Percentiles rank a stretch among this genome's conserved stretches.
phyloP scores from a whole-genome alignment of 2,888 invertebrate genomes.

The Hipparchia semele region DNA sequence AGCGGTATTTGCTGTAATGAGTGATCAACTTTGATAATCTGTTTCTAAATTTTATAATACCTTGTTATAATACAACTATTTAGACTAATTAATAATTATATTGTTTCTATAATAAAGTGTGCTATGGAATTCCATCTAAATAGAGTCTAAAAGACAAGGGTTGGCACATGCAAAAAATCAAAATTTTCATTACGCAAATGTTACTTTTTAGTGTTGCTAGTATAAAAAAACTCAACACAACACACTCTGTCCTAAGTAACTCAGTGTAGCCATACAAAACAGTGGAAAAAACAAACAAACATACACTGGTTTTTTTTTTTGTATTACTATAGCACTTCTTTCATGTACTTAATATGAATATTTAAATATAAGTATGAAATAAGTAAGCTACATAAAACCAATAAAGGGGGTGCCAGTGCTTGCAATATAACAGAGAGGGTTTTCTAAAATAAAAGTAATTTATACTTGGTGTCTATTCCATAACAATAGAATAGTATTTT shows the following conservation, averaged over 20 bases:
- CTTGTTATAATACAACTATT: conserved; percentile 20
- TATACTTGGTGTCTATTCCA: not conserved
- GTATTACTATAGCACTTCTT: not conserved
- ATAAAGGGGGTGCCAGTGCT: not conserved
- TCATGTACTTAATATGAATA: not conserved
- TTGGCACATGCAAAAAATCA: conserved; percentile 33
- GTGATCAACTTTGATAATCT: conserved; percentile 6
- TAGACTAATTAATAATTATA: conserved; percentile 11
- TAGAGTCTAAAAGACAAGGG: conserved; percentile 31
- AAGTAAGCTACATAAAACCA: not conserved
- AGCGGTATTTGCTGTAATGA: not conserved
- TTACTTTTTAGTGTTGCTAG: conserved; percentile 35
- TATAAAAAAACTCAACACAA: conserved; percentile 26
- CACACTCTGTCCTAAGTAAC: conserved; percentile 1
- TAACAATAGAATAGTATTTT: not conserved
- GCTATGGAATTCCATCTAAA: conserved; percentile 30
- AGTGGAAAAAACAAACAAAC: not conserved
- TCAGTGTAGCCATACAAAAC: not conserved
- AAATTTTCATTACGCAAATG: conserved; percentile 19
- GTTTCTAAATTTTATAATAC: conserved; percentile 15
- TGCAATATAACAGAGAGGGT: not conserved
- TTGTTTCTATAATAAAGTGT: conserved; percentile 11
- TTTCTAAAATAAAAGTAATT: not conserved
- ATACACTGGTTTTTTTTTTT: not conserved
- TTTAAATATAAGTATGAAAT: not conserved